Evolutionary conservation across 2,113 vertebrate genomes (phyloP).

Genomic region (Uria lomvia): DNA sequence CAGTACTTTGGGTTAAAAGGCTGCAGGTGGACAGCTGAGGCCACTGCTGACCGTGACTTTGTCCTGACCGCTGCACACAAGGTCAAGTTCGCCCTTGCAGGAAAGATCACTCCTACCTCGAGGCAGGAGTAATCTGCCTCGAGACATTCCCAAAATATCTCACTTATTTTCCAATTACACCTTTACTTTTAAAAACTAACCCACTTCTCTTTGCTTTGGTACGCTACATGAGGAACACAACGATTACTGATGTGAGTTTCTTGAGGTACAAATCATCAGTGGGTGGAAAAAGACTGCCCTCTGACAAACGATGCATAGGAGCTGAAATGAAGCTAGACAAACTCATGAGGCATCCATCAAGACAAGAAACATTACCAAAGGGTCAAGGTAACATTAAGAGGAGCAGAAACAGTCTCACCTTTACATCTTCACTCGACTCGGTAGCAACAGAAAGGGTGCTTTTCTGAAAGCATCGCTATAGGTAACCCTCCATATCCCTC

Average conservation of each 20-base stretch:
- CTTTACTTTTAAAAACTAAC: neutral
- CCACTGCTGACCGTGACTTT: accelerated
- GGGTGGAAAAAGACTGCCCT: neutral
- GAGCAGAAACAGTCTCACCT: neutral
- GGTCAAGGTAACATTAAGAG: neutral
- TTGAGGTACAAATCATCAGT: neutral
- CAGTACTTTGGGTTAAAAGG: neutral
- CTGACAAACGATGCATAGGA: neutral
- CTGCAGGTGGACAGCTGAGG: neutral
- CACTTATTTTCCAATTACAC: neutral
- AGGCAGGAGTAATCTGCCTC: neutral
- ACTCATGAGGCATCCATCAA: neutral
- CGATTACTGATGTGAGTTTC: neutral
- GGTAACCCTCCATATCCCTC: neutral
- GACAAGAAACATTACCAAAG: neutral
- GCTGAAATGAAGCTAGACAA: neutral
- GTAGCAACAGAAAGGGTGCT: neutral
- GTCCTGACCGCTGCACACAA: accelerated
- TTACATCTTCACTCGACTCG: neutral
- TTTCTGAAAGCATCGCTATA: neutral
- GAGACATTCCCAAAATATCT: neutral
- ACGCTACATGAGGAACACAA: neutral
- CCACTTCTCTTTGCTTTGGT: neutral
- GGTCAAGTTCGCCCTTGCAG: neutral
- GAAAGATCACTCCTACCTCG: accelerated